These are phyloP conservation scores for Penelope pileata DNA, from an alignment of 2,113 vertebrate genomes.

Conservation along the genomic window DNA sequence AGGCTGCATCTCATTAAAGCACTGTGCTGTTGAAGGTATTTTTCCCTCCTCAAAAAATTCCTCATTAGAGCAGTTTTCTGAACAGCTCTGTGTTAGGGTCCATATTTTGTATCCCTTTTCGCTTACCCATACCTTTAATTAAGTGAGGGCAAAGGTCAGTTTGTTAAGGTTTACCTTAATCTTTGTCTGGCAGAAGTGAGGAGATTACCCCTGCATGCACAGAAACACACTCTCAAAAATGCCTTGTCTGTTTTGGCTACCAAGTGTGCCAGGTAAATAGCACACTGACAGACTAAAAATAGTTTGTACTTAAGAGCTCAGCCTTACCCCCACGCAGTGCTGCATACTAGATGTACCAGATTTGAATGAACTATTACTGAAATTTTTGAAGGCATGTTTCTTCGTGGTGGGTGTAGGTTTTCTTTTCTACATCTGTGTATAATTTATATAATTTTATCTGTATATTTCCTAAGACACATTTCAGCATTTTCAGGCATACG, in stretches of 20 bases:
- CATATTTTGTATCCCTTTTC: neutral
- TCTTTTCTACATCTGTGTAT: neutral
- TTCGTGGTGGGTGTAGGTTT: neutral
- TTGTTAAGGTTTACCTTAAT: neutral
- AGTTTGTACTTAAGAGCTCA: neutral
- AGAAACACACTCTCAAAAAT: neutral
- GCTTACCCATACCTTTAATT: neutral
- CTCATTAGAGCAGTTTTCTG: neutral
- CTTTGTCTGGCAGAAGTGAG: neutral
- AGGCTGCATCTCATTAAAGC: neutral
- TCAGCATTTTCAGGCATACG: neutral
- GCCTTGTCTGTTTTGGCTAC: neutral
- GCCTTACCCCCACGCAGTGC: neutral
- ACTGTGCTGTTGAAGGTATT: neutral
- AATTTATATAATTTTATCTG: neutral
- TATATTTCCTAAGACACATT: neutral
- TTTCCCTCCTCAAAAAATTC: neutral
- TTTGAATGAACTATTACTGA: neutral
- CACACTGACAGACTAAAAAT: neutral
- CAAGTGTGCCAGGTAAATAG: neutral
- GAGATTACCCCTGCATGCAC: neutral
- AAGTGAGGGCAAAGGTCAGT: neutral
- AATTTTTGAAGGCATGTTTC: neutral
- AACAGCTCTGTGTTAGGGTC: neutral
- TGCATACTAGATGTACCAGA: neutral